Evolutionary conservation across 2,113 vertebrate species (phyloP).

Genomic region (Mus musculus): GRCm39 chr9:40140501-40141000

Average conservation of each 20-base stretch:
- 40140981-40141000: not conserved
- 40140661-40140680: slow-evolving; percentile 50
- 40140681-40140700: slow-evolving; percentile 66
- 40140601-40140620: slow-evolving; percentile 8
- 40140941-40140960: not conserved
- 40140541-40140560: not conserved
- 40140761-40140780: slow-evolving; percentile 13
- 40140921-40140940: not conserved
- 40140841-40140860: not conserved
- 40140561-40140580: not conserved
- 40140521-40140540: not conserved
- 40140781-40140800: not conserved
- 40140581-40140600: slow-evolving; percentile 1
- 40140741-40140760: not conserved
- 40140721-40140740: not conserved
- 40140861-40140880: not conserved
- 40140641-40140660: slow-evolving; percentile 47
- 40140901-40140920: not conserved
- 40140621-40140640: slow-evolving; percentile 2
- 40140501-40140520: rapidly evolving
- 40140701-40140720: slow-evolving; percentile 57
- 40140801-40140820: not conserved
- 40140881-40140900: not conserved
- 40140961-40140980: not conserved
- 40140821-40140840: not conserved